Evolutionary conservation across 2,113 vertebrate species (phyloP).

Genomic region (Salvelinus alpinus): DNA sequence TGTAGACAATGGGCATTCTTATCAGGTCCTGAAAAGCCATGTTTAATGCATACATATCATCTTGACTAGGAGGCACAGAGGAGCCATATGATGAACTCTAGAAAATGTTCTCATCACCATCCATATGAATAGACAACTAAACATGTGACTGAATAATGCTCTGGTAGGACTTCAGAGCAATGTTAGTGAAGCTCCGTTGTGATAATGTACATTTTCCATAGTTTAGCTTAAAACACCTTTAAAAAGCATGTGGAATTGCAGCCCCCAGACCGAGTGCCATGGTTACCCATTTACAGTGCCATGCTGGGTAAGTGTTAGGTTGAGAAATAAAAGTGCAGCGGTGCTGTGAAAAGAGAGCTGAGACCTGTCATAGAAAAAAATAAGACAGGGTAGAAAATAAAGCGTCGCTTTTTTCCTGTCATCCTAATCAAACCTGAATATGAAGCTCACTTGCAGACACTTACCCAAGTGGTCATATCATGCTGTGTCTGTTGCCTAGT

Average conservation of each 20-base stretch:
- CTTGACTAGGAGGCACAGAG: too few relatives aligned
- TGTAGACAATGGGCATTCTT: too few relatives aligned
- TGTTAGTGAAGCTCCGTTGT: background rate
- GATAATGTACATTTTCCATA: background rate
- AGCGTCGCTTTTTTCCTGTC: constrained; percentile 12
- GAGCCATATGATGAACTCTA: too few relatives aligned
- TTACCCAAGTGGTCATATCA: constrained; percentile 25
- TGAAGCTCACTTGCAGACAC: constrained; percentile 5
- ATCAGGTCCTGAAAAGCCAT: too few relatives aligned
- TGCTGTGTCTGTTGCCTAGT: constrained; percentile 43
- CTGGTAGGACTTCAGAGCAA: background rate
- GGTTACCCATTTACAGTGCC: background rate
- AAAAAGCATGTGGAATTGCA: background rate
- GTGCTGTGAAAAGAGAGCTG: constrained; percentile 15
- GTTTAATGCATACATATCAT: too few relatives aligned
- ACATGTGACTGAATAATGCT: background rate
- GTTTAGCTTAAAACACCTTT: too few relatives aligned
- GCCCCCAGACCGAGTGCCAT: background rate
- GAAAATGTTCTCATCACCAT: background rate
- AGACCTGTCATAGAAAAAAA: constrained; percentile 35
- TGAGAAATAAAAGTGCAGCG: constrained; percentile 16
- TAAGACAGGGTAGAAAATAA: constrained; percentile 35
- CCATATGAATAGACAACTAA: background rate
- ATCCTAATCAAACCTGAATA: constrained; percentile 50
- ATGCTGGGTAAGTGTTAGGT: background rate